These are phyloP conservation scores for Magallana gigas DNA, from an alignment of 1,140 invertebrate species.

Conservation along the genomic window DNA sequence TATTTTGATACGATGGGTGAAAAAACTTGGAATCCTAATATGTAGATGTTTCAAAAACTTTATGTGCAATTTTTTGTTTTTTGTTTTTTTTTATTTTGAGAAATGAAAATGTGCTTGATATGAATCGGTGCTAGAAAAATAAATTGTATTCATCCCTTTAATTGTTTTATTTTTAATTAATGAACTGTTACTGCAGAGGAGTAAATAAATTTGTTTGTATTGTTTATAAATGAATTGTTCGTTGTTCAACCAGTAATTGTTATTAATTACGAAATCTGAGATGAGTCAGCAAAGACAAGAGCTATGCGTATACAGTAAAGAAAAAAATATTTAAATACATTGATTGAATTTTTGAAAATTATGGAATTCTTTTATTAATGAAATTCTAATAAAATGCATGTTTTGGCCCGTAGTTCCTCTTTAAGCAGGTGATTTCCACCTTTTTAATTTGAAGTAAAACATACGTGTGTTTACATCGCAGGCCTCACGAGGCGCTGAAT, in stretches of 20 bases:
- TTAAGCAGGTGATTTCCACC: conserved; percentile 55
- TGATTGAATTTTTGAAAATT: conserved; percentile 23
- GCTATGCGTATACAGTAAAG: background rate
- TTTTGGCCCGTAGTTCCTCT: conserved; percentile 38
- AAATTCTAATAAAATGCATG: conserved; percentile 46
- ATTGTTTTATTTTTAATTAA: background rate
- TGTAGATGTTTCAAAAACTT: background rate
- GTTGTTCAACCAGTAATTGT: too few species aligned
- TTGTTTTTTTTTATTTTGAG: background rate
- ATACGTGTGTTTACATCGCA: conserved; percentile 54
- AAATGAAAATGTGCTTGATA: conserved; percentile 31
- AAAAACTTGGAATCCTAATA: background rate
- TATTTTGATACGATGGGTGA: background rate
- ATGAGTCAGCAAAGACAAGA: background rate
- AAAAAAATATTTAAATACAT: conserved; percentile 2
- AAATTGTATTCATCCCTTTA: conserved; percentile 10
- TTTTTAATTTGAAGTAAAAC: conserved; percentile 53
- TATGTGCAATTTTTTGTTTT: conserved; percentile 25
- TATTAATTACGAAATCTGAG: too few species aligned
- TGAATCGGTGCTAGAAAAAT: conserved; percentile 40
- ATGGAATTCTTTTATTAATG: conserved; percentile 19
- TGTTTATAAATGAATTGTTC: too few species aligned
- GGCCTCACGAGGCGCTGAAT: conserved; percentile 44
- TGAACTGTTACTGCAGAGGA: background rate
- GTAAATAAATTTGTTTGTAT: too few species aligned